Percentiles rank a stretch among this genome's conserved stretches.
phyloP scores from a whole-genome alignment of 2,113 vertebrate genomes.

The Menidia beryllina region DNA sequence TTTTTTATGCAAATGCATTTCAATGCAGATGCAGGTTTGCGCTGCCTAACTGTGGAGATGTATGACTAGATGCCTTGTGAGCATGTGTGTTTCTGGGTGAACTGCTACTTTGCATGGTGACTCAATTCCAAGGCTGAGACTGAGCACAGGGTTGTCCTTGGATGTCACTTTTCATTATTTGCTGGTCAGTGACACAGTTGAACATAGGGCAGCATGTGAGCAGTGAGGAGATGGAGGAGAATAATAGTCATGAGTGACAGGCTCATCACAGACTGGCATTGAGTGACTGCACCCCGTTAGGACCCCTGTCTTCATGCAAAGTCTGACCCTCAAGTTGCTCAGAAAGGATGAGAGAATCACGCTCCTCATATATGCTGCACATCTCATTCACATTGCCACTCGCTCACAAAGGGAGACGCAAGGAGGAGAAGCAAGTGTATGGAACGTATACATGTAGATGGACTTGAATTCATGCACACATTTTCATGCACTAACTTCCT shows the following conservation, averaged over 20 bases:
- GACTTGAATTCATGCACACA: slow-evolving; percentile 19
- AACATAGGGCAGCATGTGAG: slow-evolving; percentile 69
- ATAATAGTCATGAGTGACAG: slow-evolving; percentile 65
- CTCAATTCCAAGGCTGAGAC: slow-evolving; percentile 61
- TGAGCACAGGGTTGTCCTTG: slow-evolving; percentile 63
- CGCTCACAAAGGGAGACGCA: not conserved
- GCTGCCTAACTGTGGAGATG: slow-evolving; percentile 12
- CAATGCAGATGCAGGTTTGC: not conserved
- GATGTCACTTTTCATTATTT: slow-evolving; percentile 75
- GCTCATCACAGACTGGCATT: slow-evolving; percentile 34
- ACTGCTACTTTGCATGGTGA: slow-evolving; percentile 60
- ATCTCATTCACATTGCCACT: not conserved
- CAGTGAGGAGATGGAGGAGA: slow-evolving; percentile 58
- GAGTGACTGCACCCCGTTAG: slow-evolving; percentile 55
- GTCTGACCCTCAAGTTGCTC: slow-evolving; percentile 25
- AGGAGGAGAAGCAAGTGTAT: not conserved
- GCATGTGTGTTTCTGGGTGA: slow-evolving; percentile 15
- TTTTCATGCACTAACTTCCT: slow-evolving; percentile 21
- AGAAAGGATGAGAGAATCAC: slow-evolving; percentile 33
- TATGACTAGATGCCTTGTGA: slow-evolving; percentile 11
- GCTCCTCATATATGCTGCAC: not conserved
- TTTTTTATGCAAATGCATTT: slow-evolving; percentile 11
- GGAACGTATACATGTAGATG: slow-evolving; percentile 36
- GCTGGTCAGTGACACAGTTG: slow-evolving; percentile 60
- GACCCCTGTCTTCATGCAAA: slow-evolving; percentile 48